phyloP scores from a whole-genome alignment of 2,113 vertebrate genomes.

The Sebastes fasciatus region DNA sequence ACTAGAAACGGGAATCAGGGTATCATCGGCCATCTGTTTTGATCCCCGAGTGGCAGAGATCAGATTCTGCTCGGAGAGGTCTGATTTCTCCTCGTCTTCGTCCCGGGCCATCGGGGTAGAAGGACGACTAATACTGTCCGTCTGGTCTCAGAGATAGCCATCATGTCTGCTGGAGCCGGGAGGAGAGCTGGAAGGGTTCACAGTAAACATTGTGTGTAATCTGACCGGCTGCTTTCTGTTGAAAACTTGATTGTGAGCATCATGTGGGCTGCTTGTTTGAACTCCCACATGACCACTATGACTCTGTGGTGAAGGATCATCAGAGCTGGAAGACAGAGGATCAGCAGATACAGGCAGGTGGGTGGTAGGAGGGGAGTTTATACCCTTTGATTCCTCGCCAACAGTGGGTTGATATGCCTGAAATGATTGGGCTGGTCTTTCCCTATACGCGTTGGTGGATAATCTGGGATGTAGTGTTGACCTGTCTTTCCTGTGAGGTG shows the following conservation, averaged over 20 bases:
- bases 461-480: not conserved
- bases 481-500: not conserved
- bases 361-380: not conserved
- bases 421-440: not conserved
- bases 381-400: constrained; percentile 6
- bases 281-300: not conserved
- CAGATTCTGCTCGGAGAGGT: not conserved
- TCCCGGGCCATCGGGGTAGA: not conserved
- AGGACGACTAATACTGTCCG: not conserved
- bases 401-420: not conserved
- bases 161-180: not conserved
- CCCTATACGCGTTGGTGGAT: not conserved
- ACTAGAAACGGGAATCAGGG: not conserved
- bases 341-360: not conserved
- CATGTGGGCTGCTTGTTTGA: constrained; percentile 16
- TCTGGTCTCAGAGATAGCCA: not conserved
- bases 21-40: not conserved
- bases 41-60: not conserved
- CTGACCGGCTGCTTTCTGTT: not conserved
- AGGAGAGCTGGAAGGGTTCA: constrained; percentile 5
- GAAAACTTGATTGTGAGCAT: not conserved
- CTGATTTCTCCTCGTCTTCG: not conserved
- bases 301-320: constrained; percentile 1
- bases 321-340: constrained; percentile 13
- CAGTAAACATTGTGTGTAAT: not conserved